Percentiles rank a stretch among this genome's conserved stretches.
Conservation (phyloP, 1,140 invertebrate species). For the Microplitis mediator region DNA sequence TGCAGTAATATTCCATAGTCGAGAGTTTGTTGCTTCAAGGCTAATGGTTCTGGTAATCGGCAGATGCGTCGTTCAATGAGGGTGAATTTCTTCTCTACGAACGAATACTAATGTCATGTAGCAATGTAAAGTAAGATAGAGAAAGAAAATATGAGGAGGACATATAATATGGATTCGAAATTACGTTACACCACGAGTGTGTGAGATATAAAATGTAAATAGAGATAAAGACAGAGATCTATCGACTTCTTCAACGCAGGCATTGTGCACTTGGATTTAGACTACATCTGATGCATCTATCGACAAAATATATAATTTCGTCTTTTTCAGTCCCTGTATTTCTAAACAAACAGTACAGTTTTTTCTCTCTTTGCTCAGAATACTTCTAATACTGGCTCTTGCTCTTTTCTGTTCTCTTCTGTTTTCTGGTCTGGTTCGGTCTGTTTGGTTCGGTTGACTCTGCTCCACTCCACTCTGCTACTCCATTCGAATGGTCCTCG, state of each 20-base stretch:
- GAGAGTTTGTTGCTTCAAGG: background rate
- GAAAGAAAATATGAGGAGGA: background rate
- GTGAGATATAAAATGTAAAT: background rate
- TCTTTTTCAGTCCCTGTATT: background rate
- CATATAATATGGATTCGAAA: background rate
- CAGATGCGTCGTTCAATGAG: conserved; percentile 23
- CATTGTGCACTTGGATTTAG: background rate
- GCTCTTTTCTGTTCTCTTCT: conserved; percentile 12
- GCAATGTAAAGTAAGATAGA: background rate
- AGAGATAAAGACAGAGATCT: no score
- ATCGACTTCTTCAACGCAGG: no score
- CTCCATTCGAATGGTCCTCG: no score
- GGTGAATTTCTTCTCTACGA: conserved; percentile 8
- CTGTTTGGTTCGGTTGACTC: conserved; percentile 32
- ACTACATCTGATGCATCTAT: no score
- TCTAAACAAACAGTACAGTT: conserved; percentile 2
- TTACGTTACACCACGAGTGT: conserved; percentile 11
- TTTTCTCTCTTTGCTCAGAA: conserved; percentile 20
- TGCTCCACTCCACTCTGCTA: background rate
- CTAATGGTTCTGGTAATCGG: conserved; percentile 27
- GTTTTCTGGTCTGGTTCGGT: background rate
- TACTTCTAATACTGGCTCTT: background rate
- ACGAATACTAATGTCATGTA: background rate
- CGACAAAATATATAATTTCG: no score
- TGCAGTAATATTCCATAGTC: background rate